Percentiles rank a stretch among this genome's conserved stretches.
Evolutionary conservation across 2,888 invertebrate species (phyloP).

Genomic region (Sycophila texana): DNA sequence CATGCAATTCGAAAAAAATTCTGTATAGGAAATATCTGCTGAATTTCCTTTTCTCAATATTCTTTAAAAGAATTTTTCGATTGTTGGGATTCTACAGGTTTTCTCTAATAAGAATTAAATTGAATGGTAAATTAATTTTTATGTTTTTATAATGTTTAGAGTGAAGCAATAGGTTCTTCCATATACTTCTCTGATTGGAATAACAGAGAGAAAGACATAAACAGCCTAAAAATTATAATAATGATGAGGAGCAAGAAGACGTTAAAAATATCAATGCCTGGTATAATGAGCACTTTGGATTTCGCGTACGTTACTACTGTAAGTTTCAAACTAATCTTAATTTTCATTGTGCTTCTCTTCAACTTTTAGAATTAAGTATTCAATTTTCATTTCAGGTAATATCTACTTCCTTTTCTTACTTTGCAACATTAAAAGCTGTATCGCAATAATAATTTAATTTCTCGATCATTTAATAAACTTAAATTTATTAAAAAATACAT

Average conservation of each 20-base stretch:
- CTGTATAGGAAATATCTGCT: neutral
- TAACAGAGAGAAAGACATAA: neutral
- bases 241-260: conserved; percentile 38
- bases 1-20: neutral
- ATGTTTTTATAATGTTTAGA: conserved; percentile 1
- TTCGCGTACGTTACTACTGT: conserved; percentile 40
- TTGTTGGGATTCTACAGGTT: too few species aligned
- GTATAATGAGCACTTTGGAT: conserved; percentile 23
- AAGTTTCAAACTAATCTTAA: neutral
- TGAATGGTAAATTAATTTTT: neutral
- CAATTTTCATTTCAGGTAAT: conserved; percentile 20
- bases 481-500: conserved; percentile 1
- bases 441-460: neutral
- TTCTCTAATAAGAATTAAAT: neutral
- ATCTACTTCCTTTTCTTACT: conserved; percentile 36
- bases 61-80: too few species aligned
- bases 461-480: neutral
- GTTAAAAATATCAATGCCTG: conserved; percentile 30
- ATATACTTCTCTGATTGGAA: conserved; percentile 26
- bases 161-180: conserved; percentile 10
- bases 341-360: neutral
- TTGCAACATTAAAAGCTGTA: conserved; percentile 23
- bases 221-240: conserved; percentile 21
- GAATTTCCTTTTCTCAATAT: too few species aligned
- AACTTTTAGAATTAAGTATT: neutral